Percentiles rank a stretch among this genome's conserved stretches.
Evolutionary conservation across 2,797 vertebrate species (phyloP).

Genomic region (Squalus acanthias): DNA sequence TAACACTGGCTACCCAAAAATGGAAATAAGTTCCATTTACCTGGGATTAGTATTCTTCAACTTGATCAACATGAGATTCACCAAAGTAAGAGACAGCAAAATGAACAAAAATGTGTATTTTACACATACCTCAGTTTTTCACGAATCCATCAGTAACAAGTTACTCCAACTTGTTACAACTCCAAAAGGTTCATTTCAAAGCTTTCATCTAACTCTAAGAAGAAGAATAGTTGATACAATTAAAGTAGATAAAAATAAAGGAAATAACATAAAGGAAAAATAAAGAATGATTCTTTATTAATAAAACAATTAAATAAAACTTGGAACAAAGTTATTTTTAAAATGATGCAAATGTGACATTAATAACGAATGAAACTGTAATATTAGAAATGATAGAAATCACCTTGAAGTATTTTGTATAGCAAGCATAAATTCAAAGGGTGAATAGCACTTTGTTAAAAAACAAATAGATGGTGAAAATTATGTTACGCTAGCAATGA

Average conservation of each 20-base stretch:
- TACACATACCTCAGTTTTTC: not conserved
- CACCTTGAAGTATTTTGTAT: not conserved
- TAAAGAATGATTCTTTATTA: not conserved
- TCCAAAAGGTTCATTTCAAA: not conserved
- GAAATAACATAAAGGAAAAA: not conserved
- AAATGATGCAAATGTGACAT: not conserved
- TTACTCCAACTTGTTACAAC: not conserved
- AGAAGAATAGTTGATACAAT: not conserved
- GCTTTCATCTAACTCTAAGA: not conserved
- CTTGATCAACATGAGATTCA: not conserved
- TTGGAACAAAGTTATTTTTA: conserved; percentile 1
- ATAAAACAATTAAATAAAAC: not conserved
- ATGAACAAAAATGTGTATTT: not conserved
- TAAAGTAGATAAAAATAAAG: not conserved
- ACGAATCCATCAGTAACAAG: not conserved
- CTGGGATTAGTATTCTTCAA: not conserved
- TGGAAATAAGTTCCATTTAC: not conserved
- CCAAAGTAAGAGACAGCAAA: not conserved
- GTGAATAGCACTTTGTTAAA: not conserved
- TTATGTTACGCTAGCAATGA: not conserved
- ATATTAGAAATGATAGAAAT: not conserved
- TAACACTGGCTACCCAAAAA: not conserved
- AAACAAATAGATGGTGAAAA: not conserved
- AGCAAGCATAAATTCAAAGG: not conserved
- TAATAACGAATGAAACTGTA: not conserved